Conservation (phyloP, 1,140 invertebrate genomes). For the Cherax destructor region DNA sequence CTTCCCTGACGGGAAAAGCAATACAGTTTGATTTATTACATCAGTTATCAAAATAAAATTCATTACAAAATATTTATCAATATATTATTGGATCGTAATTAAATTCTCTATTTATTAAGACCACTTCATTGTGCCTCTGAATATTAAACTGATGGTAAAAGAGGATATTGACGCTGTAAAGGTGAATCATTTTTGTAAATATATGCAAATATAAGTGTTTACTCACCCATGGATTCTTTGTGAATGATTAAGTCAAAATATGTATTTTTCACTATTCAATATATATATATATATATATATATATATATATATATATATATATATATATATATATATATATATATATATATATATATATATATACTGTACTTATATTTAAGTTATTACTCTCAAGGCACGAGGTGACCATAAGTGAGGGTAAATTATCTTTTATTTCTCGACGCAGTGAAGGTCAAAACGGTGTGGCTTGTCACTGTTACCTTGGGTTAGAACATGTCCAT, state of each 20-base stretch:
- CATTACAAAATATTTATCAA: background rate
- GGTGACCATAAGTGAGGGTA: background rate
- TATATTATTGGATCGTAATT: background rate
- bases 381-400: background rate
- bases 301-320: background rate
- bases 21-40: background rate
- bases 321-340: slow-evolving; percentile 17
- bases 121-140: background rate
- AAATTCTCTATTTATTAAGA: background rate
- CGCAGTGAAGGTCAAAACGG: background rate
- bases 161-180: background rate
- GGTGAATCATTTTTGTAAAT: background rate
- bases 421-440: background rate
- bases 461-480: background rate
- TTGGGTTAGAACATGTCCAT: background rate
- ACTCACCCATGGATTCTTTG: too few species aligned
- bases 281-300: too few species aligned
- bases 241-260: too few species aligned
- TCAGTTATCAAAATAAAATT: background rate
- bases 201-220: too few species aligned
- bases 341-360: slow-evolving; percentile 24
- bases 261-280: too few species aligned
- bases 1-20: background rate
- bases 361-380: background rate
- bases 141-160: slow-evolving; percentile 3